phyloP scores from a whole-genome alignment of 2,113 vertebrate species.

The Scalopus aquaticus region DNA sequence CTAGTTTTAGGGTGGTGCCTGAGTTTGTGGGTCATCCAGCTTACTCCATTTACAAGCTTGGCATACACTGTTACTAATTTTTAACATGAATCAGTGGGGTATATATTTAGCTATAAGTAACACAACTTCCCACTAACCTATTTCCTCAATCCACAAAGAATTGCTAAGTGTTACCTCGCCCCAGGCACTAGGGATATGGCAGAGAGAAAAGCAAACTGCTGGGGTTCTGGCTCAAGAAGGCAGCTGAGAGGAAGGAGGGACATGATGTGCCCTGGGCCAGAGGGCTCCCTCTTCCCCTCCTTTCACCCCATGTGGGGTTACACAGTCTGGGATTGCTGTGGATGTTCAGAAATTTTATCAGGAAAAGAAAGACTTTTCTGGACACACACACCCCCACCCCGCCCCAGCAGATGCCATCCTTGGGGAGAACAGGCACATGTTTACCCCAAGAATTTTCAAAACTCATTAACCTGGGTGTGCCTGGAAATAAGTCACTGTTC shows the following conservation, averaged over 20 bases:
- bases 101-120: background rate
- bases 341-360: background rate
- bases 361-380: background rate
- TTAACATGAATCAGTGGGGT: background rate
- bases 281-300: background rate
- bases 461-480: background rate
- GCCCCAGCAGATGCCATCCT: rapidly evolving
- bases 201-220: background rate
- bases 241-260: background rate
- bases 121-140: background rate
- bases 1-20: background rate
- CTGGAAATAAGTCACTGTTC: background rate
- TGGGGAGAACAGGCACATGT: background rate
- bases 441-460: too few species aligned
- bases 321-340: background rate
- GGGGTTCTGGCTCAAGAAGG: background rate
- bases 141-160: background rate
- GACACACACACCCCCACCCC: too few species aligned
- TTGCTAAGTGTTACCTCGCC: rapidly evolving
- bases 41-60: background rate
- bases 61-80: background rate
- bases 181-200: background rate
- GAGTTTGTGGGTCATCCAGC: background rate
- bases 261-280: background rate
- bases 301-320: background rate